Evolutionary conservation across 2,797 vertebrate species (phyloP).

Genomic region (Bryconaethiops microstoma): DNA sequence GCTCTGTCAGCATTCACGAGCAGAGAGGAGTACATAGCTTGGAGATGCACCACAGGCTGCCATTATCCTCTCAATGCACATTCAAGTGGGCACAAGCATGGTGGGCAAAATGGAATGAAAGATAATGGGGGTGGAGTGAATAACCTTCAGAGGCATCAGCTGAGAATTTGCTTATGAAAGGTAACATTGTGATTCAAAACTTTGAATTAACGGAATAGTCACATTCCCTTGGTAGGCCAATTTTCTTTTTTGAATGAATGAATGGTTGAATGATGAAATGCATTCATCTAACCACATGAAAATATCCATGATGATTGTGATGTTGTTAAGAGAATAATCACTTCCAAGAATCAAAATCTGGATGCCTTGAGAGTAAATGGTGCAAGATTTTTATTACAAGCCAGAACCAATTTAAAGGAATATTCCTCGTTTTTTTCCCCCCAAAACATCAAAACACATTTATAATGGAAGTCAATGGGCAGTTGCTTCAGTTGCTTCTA

Average conservation of each 20-base stretch:
- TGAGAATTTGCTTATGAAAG: constrained; percentile 56
- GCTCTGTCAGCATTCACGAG: constrained; percentile 68
- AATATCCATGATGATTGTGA: too few species aligned
- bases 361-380: constrained; percentile 16
- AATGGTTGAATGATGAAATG: constrained; percentile 4
- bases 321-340: background rate
- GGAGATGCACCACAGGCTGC: constrained; percentile 58
- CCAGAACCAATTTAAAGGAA: constrained; percentile 44
- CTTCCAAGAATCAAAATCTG: background rate
- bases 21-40: constrained; percentile 56
- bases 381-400: constrained; percentile 17
- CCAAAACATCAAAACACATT: background rate
- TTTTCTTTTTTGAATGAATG: constrained; percentile 17
- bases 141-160: constrained; percentile 56
- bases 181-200: constrained; percentile 45
- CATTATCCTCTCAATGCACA: constrained; percentile 68
- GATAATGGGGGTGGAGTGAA: constrained; percentile 61
- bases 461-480: background rate
- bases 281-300: constrained; percentile 14
- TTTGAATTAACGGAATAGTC: constrained; percentile 48
- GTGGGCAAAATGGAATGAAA: constrained; percentile 60
- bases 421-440: background rate
- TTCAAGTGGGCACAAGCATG: constrained; percentile 58
- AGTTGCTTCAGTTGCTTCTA: background rate
- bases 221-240: constrained; percentile 31